phyloP scores from a whole-genome alignment of 1,140 invertebrate genomes.

The Rhagoletis pomonella region DNA sequence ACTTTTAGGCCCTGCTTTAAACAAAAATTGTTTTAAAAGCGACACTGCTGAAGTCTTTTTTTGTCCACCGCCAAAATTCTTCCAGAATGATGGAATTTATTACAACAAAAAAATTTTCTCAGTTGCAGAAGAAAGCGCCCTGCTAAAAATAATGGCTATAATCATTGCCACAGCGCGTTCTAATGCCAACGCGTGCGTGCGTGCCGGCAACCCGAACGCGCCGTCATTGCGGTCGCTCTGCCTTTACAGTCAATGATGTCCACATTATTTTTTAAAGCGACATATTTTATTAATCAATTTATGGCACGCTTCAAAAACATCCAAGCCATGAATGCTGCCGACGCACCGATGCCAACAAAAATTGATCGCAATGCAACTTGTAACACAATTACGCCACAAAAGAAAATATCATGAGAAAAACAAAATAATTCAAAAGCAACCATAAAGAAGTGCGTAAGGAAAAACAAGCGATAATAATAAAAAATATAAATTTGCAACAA shows the following conservation, averaged over 20 bases:
- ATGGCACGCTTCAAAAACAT: slow-evolving; percentile 68
- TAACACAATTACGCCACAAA: slow-evolving; percentile 5
- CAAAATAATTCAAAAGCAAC: slow-evolving; percentile 1
- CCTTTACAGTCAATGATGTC: slow-evolving; percentile 8
- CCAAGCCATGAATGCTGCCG: slow-evolving; percentile 52
- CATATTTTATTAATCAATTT: slow-evolving; percentile 71
- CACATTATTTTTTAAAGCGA: slow-evolving; percentile 57
- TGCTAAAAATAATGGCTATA: slow-evolving; percentile 5
- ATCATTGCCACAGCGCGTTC: neutral
- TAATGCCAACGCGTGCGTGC: neutral
- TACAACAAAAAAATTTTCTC: neutral
- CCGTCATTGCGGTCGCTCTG: neutral
- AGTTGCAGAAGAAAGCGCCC: neutral
- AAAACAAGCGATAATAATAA: neutral
- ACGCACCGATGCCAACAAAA: neutral
- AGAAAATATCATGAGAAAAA: neutral
- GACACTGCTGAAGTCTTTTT: too few relatives aligned
- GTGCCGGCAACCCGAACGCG: neutral
- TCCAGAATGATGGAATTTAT: too few relatives aligned
- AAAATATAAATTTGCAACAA: neutral
- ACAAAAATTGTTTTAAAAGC: too few relatives aligned
- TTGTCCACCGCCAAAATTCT: too few relatives aligned
- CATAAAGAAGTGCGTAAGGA: neutral
- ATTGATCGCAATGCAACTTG: neutral
- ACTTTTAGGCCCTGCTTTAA: too few relatives aligned